Evolutionary conservation across 1,140 invertebrate species (phyloP), one percentile per base, ranked within the genome.

Genomic region (Papilio glaucus): DNA sequence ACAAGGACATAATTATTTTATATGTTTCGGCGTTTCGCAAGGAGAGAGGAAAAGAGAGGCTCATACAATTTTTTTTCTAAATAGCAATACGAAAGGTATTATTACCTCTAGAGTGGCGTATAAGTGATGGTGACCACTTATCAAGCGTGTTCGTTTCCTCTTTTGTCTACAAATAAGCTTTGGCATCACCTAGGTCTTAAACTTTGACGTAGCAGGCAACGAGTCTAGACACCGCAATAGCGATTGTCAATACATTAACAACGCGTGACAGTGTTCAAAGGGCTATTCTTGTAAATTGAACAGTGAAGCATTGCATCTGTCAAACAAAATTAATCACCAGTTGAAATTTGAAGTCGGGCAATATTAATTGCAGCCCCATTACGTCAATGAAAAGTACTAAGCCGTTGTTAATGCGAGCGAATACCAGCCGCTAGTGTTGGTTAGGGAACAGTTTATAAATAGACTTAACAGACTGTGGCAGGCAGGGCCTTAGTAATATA

Each of bases 301-400:
- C 57, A 60, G 62, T 39, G 62, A 65, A 65, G 9, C 62, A 41
- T 65, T 39, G 29, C 33, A 24, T 37, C 4, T 65, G 62, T 65
- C 62, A 65, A 65, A 65, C 62, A 65, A 65, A 65, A 65, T 39
- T 65, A 65, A 65, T 65, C 62, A 65, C 62, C 37, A 39, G 62
- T 39, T 65, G 37, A 39, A 18, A 65, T 65, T 24, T 39, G 9
- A 65, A 65, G 29, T 38, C 62, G 15, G 8, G 29, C 15, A 65
- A 65, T 65, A 65, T 65, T 65, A 37, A 65, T 65, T 65, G 62
- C 62, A 65, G 15, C 62, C 62, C 39, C 62, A 65, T 65, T 65
- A 65, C 37, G 62, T 65, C 62, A 65, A 65, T 38, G n/a, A 65
- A 65, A 65, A 65, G 62, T 65, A 65, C 62, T 65, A 65, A 65